A percentile compares a stretch with the other conserved stretches of the same genome.
phyloP scores from a whole-genome alignment of 2,113 vertebrate species.

The Fukomys damarensis region DNA sequence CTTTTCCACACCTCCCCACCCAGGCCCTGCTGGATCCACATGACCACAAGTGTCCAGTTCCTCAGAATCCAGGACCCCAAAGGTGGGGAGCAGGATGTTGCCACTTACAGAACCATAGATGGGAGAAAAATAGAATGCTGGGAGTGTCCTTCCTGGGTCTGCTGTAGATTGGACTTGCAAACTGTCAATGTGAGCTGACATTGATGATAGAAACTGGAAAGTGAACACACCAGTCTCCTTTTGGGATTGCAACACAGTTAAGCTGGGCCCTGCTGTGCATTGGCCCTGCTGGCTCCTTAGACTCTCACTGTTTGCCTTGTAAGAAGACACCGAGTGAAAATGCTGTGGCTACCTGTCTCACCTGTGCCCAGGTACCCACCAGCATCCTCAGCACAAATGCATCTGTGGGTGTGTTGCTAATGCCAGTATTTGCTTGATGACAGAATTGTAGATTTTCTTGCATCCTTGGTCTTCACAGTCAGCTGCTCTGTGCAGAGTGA shows the following conservation, averaged over 20 bases:
- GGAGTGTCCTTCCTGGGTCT: not conserved
- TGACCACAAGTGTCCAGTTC: not conserved
- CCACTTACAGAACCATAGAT: not conserved
- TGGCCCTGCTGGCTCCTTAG: not conserved
- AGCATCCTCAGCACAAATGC: fast-evolving
- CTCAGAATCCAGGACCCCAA: not conserved
- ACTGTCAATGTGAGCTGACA: not conserved
- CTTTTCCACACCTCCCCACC: not conserved
- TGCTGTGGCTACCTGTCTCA: not conserved
- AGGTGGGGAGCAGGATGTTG: not conserved
- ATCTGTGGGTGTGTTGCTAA: too few species aligned
- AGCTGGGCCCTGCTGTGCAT: not conserved
- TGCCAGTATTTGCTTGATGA: not conserved
- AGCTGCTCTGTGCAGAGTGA: not conserved
- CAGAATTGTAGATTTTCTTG: not conserved
- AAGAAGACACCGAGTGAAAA: not conserved
- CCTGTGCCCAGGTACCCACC: fast-evolving
- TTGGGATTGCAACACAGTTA: fast-evolving
- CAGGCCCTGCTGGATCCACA: not conserved
- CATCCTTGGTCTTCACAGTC: not conserved
- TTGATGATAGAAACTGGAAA: not conserved
- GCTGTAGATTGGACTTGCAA: not conserved
- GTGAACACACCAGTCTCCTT: not conserved
- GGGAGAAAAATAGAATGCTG: not conserved
- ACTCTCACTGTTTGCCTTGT: not conserved